Base-by-base conservation (phyloP, 1,140 invertebrate genomes). In the Drosophila pallidifrons region DNA sequence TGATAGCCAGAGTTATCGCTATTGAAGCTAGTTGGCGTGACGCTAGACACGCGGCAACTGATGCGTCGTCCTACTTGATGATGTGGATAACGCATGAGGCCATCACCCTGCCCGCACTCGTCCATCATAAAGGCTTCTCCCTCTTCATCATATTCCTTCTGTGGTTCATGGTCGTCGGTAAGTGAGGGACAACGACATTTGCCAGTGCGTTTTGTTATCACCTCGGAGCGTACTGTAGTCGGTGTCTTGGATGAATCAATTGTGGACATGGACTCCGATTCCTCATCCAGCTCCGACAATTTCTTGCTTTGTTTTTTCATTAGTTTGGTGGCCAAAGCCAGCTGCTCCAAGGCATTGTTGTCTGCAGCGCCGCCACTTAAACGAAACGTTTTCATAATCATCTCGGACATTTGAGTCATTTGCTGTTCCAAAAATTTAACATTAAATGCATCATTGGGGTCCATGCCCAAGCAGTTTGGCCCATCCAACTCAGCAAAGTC, bases 391-490 rank as follows among this genome's bases (percentile, higher is more conserved):
- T 81, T 81, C 83, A 89, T 88, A 3, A 88, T 88, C 64, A 88
- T 78, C 32, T 83, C 85, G 0, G 83, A 89, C 83, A 88, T 88
- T 25, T 88, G 80, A 5, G 70, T 67, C 83, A 88, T 89, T 32
- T 88, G 81, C 13, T 83, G 75, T 28, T 88, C 83, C 45, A 88
- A 52, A 10, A 75, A 89, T 47, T 77, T 82, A 0, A 89, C 67
- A 47, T 72, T 73, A 0, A 78, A 52, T 6, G 54, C 4, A 69
- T 89, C 70, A 3, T 70, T 47, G 5, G 55, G 1, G 10, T 7
- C 6, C 35, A 75, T 47, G 2, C 13, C 65, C 4, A 46, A 13
- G 8, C 10, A 25, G 32, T 55, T 49, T n/a, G 30, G 20, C 3
- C n/a, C 52, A n/a, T 41, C 46, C 1, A 45, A 7, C 1, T 55